Base-by-base conservation (phyloP, 2,888 invertebrate genomes). In the Napeogenes sylphis region DNA sequence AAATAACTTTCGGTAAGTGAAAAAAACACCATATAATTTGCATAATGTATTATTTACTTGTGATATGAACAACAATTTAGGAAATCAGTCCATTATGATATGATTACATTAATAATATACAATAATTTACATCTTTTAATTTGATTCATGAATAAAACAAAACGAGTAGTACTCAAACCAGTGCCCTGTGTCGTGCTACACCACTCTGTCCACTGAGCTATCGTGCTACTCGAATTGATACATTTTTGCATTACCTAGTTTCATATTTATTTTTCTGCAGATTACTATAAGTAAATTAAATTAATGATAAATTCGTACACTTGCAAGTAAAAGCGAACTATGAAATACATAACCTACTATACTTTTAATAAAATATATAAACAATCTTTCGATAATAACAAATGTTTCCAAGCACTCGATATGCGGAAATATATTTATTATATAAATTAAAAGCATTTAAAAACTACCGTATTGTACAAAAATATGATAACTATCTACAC, bases 401-500 rank as follows among this genome's bases (percentile, higher is more conserved):
- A 21, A 21, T 21, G 21, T 21, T 21, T 21, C 21, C 21, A 55
- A 54, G 13, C n/a, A 45, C 45, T 45, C 35, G 12, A 38, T 47
- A 56, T 53, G 45, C 45, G 53, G 10, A 30, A 4, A 21, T 21
- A 35, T 38, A 30, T 55, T 56, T 62, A 33, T 21, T 54, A 53
- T 58, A 58, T 59, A 45, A 42, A 53, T 65, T 46, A 60, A 58
- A 62, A 62, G 55, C 59, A 35, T n/a, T 30, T 56, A 58, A 55
- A 56, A 56, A 74, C 75, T 79, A 79, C 53, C 75, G 75, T 81
- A 85, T 83, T 81, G 80, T 87, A 86, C 83, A 85, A 80, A 76
- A 59, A 35, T 80, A 80, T 72, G 73, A 80, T 80, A 80, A 79
- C 75, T 83, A 82, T 78, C 79, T 82, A 83, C 82, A 83, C 77